These are phyloP conservation scores for Sakesphorus luctuosus DNA, from an alignment of 2,113 vertebrate genomes.

Conservation along the genomic window DNA sequence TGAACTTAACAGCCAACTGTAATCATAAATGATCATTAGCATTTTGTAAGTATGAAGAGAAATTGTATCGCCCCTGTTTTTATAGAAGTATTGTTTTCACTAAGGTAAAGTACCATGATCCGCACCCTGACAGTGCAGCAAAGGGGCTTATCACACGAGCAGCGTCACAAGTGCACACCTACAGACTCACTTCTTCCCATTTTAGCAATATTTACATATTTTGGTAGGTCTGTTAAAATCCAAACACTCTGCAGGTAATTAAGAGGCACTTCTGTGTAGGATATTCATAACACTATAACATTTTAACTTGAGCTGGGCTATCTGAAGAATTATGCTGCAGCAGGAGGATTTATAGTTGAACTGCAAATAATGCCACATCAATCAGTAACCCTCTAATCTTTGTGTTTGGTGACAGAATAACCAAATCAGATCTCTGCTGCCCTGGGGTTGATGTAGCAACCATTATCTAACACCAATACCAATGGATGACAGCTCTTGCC, in stretches of 20 bases:
- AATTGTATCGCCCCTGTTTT: neutral
- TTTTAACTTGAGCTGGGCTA: neutral
- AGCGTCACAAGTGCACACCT: neutral
- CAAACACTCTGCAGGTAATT: neutral
- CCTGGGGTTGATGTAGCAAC: neutral
- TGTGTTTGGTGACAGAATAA: neutral
- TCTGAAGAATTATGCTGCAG: neutral
- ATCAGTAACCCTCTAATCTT: neutral
- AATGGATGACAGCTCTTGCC: neutral
- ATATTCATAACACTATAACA: neutral
- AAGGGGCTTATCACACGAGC: neutral
- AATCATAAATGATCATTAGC: neutral
- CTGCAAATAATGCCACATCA: neutral
- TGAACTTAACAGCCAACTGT: neutral
- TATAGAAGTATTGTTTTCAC: neutral
- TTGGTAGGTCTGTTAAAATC: neutral
- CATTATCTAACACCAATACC: neutral
- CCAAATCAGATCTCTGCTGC: neutral
- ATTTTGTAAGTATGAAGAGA: neutral
- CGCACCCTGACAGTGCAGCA: neutral
- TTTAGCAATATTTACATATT: neutral
- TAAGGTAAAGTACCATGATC: neutral
- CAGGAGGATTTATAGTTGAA: neutral
- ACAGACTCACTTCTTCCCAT: neutral
- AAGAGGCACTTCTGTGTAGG: neutral